Base-by-base conservation (phyloP, 2,888 invertebrate genomes). In the Chironomus riparius region DNA sequence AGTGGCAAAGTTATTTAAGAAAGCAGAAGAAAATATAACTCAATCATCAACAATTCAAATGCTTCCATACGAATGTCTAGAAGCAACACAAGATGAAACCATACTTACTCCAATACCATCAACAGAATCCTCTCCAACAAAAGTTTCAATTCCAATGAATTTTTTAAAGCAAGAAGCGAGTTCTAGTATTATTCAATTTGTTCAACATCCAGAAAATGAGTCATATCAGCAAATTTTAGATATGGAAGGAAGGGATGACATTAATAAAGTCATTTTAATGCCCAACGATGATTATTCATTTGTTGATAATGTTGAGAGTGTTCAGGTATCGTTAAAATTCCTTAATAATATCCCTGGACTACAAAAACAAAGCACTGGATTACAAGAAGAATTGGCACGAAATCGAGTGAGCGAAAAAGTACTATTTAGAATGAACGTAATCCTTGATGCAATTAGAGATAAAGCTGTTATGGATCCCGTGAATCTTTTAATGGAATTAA, bases 391-490 rank as follows among this genome's bases (percentile, higher is more conserved):
- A n/a, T n/a, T 68, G 5, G 21, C 50, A 10, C 18, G 69, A 76
- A 73, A 75, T 68, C 62, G 76, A 47, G 56, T 85, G 6, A 85
- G 87, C 0, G 84, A 86, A 56, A 82, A 87, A 78, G 80, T 86
- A 47, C 77, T 88, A 10, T 83, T 84, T 65, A 84, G 92, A 74
- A 87, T 88, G n/a, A 88, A 88, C 79, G 83, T 88, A 76, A 88
- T 92, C 77, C 83, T 92, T 15, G 86, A 88, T 77, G 83, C 86
- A 7, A 84, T 92, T 0, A 86, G 88, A 76, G 83, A 87, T 75
- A 83, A 87, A 62, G 87, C 87, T 80, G 84, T 92, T 3, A 85
- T 91, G n/a, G 76, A 76, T 12, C 6, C 18, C 1, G 5, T 69
- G 2, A 85, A 86, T 76, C 78, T 90, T 21, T 82, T 85, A 76